Evolutionary conservation across 2,797 vertebrate genomes (phyloP), one percentile per base, ranked within the genome.

Genomic region (Acanthopagrus latus): DNA sequence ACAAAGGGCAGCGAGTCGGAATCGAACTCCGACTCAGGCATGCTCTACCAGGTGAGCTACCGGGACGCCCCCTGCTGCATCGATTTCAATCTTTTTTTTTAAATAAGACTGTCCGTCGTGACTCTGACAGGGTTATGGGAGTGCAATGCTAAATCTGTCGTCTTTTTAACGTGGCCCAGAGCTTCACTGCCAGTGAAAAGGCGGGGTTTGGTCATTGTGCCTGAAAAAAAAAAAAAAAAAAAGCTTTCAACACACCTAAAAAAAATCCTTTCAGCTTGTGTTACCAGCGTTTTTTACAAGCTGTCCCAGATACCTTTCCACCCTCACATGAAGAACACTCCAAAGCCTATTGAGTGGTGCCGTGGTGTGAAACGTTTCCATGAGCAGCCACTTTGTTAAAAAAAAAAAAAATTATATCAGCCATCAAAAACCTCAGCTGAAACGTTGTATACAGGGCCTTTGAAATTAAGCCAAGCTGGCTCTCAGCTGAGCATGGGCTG

Each of bases 401-500:
- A 33, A 33, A 33, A 33, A 33, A 33, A 29, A 29, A 13, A 62
- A 69, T 65, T 33, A 67, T 38, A 25, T 72, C 70, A 51, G 47
- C 46, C 76, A 78, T 82, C 66, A 73, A 74, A 33, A 64, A 69
- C 72, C 67, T 51, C 44, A 58, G 70, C 66, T 80, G 60, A 74
- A 76, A 46, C 48, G 56, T 43, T 51, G 70, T 60, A 33, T 23
- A 18, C 55, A 27, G 50, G n/a, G 46, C 48, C 62, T 82, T 75
- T 85, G 77, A 86, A 78, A 64, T 44, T 12, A 75, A 63, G 64
- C 64, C 59, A 70, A 75, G 59, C 79, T 82, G 73, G 73, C 72
- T 41, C 58, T 60, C 64, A 66, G 29, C 64, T 68, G 65, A 71
- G 56, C 68, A 58, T 52, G 74, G 80, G 68, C 77, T 64, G 72